Percentiles rank a stretch among this genome's conserved stretches.
Conservation (phyloP, 2,888 invertebrate genomes). For the Lomographa bimaculata region DNA sequence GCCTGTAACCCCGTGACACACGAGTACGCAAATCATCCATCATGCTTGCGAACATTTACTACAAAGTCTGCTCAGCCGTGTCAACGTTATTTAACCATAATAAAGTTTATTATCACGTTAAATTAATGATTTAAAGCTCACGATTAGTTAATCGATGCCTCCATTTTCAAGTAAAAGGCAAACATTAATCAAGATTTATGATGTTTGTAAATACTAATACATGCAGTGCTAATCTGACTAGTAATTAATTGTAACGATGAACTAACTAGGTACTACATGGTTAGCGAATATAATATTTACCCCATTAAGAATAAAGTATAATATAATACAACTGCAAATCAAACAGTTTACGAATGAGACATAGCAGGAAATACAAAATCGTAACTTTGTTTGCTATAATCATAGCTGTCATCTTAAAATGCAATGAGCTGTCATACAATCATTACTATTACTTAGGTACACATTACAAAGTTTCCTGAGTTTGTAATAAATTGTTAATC, state of each 20-base stretch:
- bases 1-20: conserved; percentile 37
- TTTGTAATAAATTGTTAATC: conserved; percentile 20
- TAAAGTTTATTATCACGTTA: too few species aligned
- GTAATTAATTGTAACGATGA: background rate
- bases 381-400: conserved; percentile 14
- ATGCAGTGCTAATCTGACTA: background rate
- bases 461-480: conserved; percentile 14
- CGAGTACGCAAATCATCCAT: conserved; percentile 13
- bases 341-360: conserved; percentile 9
- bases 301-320: conserved; percentile 2
- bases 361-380: conserved; percentile 21
- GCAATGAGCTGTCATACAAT: conserved; percentile 24
- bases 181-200: background rate
- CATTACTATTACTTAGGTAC: conserved; percentile 22
- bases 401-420: conserved; percentile 24
- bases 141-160: too few species aligned
- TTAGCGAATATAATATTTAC: conserved; percentile 1
- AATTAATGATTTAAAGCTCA: conserved; percentile 5
- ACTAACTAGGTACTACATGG: background rate
- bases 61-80: too few species aligned
- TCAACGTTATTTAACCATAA: too few species aligned
- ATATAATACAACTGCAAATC: too few species aligned
- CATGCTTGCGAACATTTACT: conserved; percentile 12
- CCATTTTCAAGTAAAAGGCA: conserved; percentile 1
- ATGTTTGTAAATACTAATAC: background rate